Conservation (phyloP, 2,888 invertebrate genomes). For the Euspilapteryx auroguttella region DNA sequence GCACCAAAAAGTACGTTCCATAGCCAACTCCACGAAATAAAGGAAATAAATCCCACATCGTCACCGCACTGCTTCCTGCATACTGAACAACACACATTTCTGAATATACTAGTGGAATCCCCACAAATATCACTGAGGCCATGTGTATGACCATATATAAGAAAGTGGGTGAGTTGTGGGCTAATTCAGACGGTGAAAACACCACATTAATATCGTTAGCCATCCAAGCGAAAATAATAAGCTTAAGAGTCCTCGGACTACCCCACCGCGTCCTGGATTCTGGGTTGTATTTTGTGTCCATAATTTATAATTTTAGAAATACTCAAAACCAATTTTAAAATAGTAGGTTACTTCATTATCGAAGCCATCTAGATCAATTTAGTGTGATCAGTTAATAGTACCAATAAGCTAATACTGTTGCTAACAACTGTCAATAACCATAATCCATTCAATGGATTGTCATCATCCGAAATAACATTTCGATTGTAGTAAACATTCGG, state of each 20-base stretch:
- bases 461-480: no score
- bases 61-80: conserved; percentile 27
- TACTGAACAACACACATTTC: conserved; percentile 44
- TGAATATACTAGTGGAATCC: conserved; percentile 39
- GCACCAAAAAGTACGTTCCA: conserved; percentile 22
- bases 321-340: no score
- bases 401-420: no score
- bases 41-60: conserved; percentile 40
- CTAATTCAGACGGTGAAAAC: conserved; percentile 22
- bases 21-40: conserved; percentile 31
- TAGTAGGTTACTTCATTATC: conserved; percentile 8
- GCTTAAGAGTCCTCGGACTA: conserved; percentile 25
- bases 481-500: conserved; percentile 35
- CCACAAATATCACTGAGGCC: conserved; percentile 24
- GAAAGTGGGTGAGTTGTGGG: conserved; percentile 31
- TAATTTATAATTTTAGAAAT: no score
- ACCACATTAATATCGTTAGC: conserved; percentile 29
- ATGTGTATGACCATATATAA: conserved; percentile 18
- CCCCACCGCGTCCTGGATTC: conserved; percentile 23
- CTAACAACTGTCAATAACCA: no score
- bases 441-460: no score
- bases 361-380: no score
- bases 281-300: conserved; percentile 14
- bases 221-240: conserved; percentile 38
- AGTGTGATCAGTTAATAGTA: no score